These are phyloP conservation scores for Bimastos eiseni DNA, from an alignment of 2,888 invertebrate species.

Conservation along the genomic window DNA sequence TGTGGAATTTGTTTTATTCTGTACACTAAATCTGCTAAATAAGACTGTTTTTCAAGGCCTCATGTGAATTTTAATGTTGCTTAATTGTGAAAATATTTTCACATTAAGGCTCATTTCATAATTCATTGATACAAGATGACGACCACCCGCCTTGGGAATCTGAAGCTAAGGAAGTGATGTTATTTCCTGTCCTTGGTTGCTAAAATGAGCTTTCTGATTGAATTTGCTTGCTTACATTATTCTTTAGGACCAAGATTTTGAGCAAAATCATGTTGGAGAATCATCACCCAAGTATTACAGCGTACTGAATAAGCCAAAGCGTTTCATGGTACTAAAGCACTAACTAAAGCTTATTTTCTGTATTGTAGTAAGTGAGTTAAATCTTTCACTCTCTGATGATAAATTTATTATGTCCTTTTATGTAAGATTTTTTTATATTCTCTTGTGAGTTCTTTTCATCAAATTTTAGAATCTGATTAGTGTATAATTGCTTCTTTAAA, in stretches of 20 bases:
- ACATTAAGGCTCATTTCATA: neutral
- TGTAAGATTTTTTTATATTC: neutral
- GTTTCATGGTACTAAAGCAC: neutral
- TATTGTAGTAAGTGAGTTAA: conserved; percentile 2
- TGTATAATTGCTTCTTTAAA: neutral
- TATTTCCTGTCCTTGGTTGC: neutral
- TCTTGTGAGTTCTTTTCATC: neutral
- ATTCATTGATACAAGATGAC: neutral
- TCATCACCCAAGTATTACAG: conserved; percentile 13
- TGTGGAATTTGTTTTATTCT: neutral
- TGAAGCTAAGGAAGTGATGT: neutral
- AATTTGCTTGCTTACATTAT: conserved; percentile 6
- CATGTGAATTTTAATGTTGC: neutral
- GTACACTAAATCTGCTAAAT: neutral
- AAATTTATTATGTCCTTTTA: neutral
- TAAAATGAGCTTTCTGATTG: neutral
- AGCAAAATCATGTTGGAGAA: neutral
- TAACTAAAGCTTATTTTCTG: neutral
- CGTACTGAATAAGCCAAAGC: neutral
- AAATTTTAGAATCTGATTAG: neutral
- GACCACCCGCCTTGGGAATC: neutral
- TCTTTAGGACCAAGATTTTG: neutral
- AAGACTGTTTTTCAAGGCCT: neutral
- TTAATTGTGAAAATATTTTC: neutral
- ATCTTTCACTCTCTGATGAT: neutral